A percentile compares a stretch with the other conserved stretches of the same genome.
Evolutionary conservation across 2,888 invertebrate species (phyloP).

Genomic region (Thymelicus acteon): DNA sequence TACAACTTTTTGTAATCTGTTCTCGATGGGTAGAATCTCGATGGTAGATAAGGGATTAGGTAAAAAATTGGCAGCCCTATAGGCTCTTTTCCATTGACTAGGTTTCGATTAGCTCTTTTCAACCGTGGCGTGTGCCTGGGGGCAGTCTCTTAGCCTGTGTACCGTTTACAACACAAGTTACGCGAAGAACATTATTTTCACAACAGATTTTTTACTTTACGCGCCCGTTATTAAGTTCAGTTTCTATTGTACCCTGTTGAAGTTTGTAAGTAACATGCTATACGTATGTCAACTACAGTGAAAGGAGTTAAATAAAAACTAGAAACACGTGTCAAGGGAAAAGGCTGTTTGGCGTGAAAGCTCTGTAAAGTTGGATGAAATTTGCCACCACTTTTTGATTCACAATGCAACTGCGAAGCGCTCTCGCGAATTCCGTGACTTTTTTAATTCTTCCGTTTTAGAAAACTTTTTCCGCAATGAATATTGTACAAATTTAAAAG

Average conservation of each 20-base stretch:
- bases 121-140: constrained; percentile 49
- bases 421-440: constrained; percentile 16
- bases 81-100: constrained; percentile 46
- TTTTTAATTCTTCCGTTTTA: constrained; percentile 10
- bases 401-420: constrained; percentile 19
- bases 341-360: constrained; percentile 33
- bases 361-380: constrained; percentile 28
- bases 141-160: constrained; percentile 41
- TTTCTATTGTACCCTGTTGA: background rate
- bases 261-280: background rate
- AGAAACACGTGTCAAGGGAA: constrained; percentile 31
- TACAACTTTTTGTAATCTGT: no score
- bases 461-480: constrained; percentile 8
- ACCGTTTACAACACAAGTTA: constrained; percentile 17
- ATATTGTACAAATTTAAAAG: background rate
- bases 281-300: constrained; percentile 16
- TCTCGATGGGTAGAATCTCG: no score
- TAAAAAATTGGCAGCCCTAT: constrained; percentile 27
- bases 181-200: background rate
- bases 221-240: background rate
- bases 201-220: constrained; percentile 9
- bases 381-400: constrained; percentile 19
- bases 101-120: constrained; percentile 48
- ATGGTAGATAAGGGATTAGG: no score
- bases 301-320: constrained; percentile 35